Conservation (phyloP, 2,113 vertebrate species). For the Mesoclemmys tuberculata region DNA sequence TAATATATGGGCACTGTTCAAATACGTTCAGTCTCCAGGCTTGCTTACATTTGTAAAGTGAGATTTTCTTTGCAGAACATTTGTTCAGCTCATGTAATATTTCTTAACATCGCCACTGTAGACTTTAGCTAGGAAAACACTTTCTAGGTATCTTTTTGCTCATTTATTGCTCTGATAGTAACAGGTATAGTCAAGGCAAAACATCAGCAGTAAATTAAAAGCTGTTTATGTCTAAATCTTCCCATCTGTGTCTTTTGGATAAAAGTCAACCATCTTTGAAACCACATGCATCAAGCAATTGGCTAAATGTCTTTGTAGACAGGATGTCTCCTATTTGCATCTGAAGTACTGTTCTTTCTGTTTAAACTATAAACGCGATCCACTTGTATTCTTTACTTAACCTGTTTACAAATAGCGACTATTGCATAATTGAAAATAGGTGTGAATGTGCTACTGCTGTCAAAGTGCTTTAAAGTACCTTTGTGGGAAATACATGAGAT, state of each 20-base stretch:
- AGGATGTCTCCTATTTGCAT: conserved; percentile 84
- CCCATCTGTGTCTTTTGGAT: conserved; percentile 84
- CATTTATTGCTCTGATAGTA: conserved; percentile 59
- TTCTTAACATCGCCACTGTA: conserved; percentile 28
- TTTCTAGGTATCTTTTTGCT: conserved; percentile 68
- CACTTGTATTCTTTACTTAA: conserved; percentile 68
- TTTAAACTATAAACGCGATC: conserved; percentile 77
- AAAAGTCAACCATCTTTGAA: conserved; percentile 75
- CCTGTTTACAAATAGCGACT: conserved; percentile 73
- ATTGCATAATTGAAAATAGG: conserved; percentile 64
- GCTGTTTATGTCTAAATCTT: conserved; percentile 82
- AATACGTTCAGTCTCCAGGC: not conserved
- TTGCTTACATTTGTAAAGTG: not conserved
- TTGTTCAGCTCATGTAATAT: not conserved
- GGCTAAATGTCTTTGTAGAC: conserved; percentile 77
- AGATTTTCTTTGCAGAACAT: not conserved
- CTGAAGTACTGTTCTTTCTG: conserved; percentile 73
- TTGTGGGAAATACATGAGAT: conserved; percentile 41
- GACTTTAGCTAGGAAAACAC: conserved; percentile 63
- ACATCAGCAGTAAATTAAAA: conserved; percentile 79
- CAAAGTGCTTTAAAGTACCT: conserved; percentile 56
- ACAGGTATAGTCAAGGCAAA: conserved; percentile 75
- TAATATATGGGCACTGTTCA: not conserved
- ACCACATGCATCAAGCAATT: conserved; percentile 82
- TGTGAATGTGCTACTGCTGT: conserved; percentile 58